Evolutionary conservation across 2,113 vertebrate genomes (phyloP).

Genomic region (Antidorcas marsupialis): DNA sequence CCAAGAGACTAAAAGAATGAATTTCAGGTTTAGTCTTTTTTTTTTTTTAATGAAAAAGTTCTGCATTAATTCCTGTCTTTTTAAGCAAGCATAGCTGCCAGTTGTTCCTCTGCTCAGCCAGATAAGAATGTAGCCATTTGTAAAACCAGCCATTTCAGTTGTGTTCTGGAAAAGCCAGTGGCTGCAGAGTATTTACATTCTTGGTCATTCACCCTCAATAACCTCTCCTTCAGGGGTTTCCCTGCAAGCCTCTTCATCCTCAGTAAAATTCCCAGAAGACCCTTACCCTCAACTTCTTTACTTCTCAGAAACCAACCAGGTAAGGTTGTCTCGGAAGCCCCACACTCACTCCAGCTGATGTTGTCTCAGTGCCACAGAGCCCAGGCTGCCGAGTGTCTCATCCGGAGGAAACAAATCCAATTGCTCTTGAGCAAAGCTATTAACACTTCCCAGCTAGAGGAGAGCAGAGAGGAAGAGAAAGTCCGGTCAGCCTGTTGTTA

Average conservation of each 20-base stretch:
- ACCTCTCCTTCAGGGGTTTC: neutral
- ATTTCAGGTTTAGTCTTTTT: neutral
- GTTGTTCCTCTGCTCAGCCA: neutral
- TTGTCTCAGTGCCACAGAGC: neutral
- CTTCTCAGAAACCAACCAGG: neutral
- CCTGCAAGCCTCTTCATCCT: neutral
- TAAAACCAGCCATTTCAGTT: neutral
- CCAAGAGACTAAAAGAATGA: neutral
- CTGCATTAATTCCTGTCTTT: neutral
- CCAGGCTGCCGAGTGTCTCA: slow-evolving; percentile 17
- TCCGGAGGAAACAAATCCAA: neutral
- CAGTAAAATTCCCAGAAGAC: neutral
- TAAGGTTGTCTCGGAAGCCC: neutral
- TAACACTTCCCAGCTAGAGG: slow-evolving; percentile 46
- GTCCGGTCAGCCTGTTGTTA: neutral
- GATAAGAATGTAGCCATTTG: neutral
- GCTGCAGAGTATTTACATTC: neutral
- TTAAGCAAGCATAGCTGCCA: neutral
- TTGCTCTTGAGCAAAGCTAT: slow-evolving; percentile 37
- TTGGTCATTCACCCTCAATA: neutral
- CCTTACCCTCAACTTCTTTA: neutral
- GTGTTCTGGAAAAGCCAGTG: neutral
- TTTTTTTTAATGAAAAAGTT: neutral
- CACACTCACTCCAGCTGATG: neutral
- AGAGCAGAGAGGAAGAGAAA: slow-evolving; percentile 3